phyloP scores from a whole-genome alignment of 2,888 invertebrate genomes.

The Agrochola circellaris region DNA sequence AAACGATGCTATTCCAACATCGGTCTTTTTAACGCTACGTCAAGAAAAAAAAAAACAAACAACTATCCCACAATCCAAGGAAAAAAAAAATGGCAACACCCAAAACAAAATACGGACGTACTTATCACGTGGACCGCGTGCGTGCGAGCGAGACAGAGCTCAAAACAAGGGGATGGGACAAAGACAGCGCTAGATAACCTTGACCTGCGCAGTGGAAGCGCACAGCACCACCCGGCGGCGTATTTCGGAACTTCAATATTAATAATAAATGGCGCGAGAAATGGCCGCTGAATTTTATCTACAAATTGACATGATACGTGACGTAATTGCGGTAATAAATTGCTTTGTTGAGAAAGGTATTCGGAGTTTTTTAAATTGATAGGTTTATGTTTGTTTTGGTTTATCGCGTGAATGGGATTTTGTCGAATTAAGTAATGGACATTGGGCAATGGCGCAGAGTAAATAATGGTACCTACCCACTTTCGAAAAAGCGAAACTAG shows the following conservation, averaged over 20 bases:
- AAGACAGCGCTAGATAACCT: constrained; percentile 75
- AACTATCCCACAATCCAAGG: constrained; percentile 16
- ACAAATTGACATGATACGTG: constrained; percentile 65
- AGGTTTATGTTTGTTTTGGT: constrained; percentile 53
- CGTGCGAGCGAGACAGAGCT: constrained; percentile 64
- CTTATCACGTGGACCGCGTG: constrained; percentile 73
- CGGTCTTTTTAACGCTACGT: background rate
- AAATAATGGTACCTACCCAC: background rate
- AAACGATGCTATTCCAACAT: background rate
- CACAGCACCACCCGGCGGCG: constrained; percentile 68
- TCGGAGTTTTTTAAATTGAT: constrained; percentile 55
- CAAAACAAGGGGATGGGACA: constrained; percentile 66
- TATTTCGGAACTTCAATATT: constrained; percentile 70
- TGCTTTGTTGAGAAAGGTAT: constrained; percentile 51
- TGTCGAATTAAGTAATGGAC: constrained; percentile 24
- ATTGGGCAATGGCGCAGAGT: background rate
- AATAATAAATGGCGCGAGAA: constrained; percentile 75
- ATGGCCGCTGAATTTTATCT: constrained; percentile 66
- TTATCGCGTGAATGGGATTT: constrained; percentile 32
- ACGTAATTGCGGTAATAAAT: constrained; percentile 60
- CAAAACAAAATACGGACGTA: constrained; percentile 69
- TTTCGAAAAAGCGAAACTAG: background rate
- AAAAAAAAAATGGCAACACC: constrained; percentile 56
- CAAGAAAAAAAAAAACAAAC: background rate
- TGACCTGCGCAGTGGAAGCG: constrained; percentile 83